Evolutionary conservation across 2,888 invertebrate species (phyloP).

Genomic region (Ichneumoninae sp.): DNA sequence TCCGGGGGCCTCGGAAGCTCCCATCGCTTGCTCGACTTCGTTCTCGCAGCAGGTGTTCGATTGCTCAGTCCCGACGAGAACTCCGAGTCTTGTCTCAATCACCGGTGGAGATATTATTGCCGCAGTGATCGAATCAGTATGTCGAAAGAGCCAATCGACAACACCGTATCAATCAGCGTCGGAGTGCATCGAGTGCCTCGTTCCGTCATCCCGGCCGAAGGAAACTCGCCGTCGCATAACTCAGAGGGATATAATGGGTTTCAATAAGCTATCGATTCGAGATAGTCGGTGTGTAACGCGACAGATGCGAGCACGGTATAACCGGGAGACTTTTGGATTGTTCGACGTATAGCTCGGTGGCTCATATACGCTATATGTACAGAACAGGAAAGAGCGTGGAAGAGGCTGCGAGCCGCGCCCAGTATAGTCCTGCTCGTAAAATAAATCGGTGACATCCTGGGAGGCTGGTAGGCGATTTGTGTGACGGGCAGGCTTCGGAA

Average conservation of each 20-base stretch:
- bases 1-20: constrained; percentile 46
- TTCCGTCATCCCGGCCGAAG: constrained; percentile 31
- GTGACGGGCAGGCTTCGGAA: constrained; percentile 77
- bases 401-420: constrained; percentile 69
- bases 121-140: constrained; percentile 50
- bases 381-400: constrained; percentile 50
- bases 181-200: not conserved
- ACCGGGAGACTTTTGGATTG: constrained; percentile 24
- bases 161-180: constrained; percentile 48
- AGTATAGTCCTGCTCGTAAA: constrained; percentile 77
- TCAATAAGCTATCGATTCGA: constrained; percentile 79
- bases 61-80: constrained; percentile 22
- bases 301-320: constrained; percentile 45
- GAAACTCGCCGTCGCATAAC: constrained; percentile 37
- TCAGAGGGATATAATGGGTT: constrained; percentile 75
- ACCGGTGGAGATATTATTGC: constrained; percentile 26
- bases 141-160: constrained; percentile 59
- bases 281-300: constrained; percentile 50
- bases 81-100: constrained; percentile 57
- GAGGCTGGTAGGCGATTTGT: constrained; percentile 80
- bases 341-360: constrained; percentile 6
- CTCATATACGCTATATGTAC: not conserved
- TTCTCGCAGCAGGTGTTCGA: constrained; percentile 57
- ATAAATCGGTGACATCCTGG: constrained; percentile 83
- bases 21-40: constrained; percentile 26